Conservation (phyloP, 2,888 invertebrate species). For the Zygaena filipendulae region DNA sequence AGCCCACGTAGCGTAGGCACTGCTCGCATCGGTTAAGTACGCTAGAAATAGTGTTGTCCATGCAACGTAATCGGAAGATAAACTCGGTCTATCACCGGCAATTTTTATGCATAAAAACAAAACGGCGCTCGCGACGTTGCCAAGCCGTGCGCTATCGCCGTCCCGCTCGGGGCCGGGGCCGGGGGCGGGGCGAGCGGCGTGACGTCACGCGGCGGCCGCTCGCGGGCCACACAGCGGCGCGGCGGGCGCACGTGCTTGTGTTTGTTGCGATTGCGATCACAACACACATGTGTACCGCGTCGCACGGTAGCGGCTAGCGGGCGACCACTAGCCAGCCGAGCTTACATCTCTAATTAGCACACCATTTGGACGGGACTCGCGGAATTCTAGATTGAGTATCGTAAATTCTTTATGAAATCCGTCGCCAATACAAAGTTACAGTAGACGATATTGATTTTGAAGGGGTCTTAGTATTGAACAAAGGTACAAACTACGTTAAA, state of each 20-base stretch:
- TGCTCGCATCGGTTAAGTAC: conserved; percentile 35
- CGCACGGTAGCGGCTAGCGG: conserved; percentile 28
- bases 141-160: conserved; percentile 31
- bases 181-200: conserved; percentile 51
- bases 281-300: conserved; percentile 44
- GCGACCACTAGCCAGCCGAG: too few relatives aligned
- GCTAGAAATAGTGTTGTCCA: conserved; percentile 51
- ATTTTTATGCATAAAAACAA: conserved; percentile 50
- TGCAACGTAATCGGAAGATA: conserved; percentile 58
- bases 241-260: conserved; percentile 57
- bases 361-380: too few relatives aligned
- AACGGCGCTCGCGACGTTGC: conserved; percentile 54
- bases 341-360: too few relatives aligned
- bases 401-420: too few relatives aligned
- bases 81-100: conserved; percentile 53
- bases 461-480: too few relatives aligned
- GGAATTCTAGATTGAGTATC: too few relatives aligned
- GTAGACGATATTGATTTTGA: too few relatives aligned
- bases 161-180: conserved; percentile 37
- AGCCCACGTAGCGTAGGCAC: conserved; percentile 30
- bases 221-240: conserved; percentile 13
- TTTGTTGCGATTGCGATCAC: conserved; percentile 49
- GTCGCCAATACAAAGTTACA: too few relatives aligned
- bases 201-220: conserved; percentile 34
- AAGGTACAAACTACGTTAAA: too few relatives aligned